Evolutionary conservation across 2,797 vertebrate genomes (phyloP).

Genomic region (Sebastolobus alascanus): DNA sequence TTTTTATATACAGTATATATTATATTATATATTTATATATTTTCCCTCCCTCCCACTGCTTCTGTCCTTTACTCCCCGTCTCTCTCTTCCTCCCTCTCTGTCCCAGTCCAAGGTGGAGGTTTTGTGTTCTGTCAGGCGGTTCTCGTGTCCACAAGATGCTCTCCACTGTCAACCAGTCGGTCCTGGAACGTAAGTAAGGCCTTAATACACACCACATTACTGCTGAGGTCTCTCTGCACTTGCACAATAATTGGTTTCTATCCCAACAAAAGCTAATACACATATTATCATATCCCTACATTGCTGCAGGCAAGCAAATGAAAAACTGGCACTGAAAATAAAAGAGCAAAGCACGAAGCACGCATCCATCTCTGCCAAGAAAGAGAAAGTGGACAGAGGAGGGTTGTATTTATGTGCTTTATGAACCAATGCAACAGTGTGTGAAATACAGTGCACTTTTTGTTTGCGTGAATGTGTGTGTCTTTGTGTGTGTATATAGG

Average conservation of each 20-base stretch:
- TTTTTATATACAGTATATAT: background rate
- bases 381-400: slow-evolving; percentile 80
- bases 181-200: slow-evolving; percentile 83
- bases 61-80: slow-evolving; percentile 1
- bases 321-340: slow-evolving; percentile 83
- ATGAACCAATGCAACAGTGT: slow-evolving; percentile 46
- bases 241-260: slow-evolving; percentile 65
- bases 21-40: background rate
- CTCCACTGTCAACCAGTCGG: slow-evolving; percentile 80
- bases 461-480: slow-evolving; percentile 13
- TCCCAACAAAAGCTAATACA: slow-evolving; percentile 66
- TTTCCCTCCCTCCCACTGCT: slow-evolving; percentile 1
- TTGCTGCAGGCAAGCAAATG: slow-evolving; percentile 82
- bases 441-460: slow-evolving; percentile 39
- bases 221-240: slow-evolving; percentile 40
- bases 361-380: slow-evolving; percentile 81
- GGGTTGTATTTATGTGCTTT: slow-evolving; percentile 52
- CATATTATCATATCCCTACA: slow-evolving; percentile 65
- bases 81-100: slow-evolving; percentile 4
- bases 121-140: slow-evolving; percentile 64
- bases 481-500: slow-evolving; percentile 7
- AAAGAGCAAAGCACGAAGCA: slow-evolving; percentile 83
- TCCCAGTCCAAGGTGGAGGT: slow-evolving; percentile 61
- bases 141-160: slow-evolving; percentile 72
- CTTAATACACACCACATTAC: slow-evolving; percentile 27